Evolutionary conservation across 2,797 vertebrate species (phyloP).

Genomic region (Sorex maritimensis): DNA sequence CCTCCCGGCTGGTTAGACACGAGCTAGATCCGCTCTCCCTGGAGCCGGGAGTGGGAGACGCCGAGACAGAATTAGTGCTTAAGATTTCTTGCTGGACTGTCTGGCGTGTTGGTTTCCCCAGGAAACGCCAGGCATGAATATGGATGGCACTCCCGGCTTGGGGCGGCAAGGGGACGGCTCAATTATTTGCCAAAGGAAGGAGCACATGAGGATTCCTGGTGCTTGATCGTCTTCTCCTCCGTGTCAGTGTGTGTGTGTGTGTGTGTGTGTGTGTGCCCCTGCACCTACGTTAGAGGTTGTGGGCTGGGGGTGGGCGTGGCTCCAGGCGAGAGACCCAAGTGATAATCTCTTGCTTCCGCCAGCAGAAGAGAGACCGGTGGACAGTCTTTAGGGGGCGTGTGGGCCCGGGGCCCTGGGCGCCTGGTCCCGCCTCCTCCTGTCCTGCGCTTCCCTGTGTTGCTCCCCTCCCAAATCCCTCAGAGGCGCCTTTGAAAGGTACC

Average conservation of each 20-base stretch:
- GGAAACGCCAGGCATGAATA: constrained; percentile 83
- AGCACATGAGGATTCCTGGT: constrained; percentile 63
- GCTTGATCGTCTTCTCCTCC: constrained; percentile 75
- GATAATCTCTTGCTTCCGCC: too few relatives aligned
- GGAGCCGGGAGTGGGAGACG: background rate
- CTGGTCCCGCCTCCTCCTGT: too few relatives aligned
- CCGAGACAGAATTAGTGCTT: constrained; percentile 69
- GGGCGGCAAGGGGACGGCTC: constrained; percentile 82
- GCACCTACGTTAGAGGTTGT: too few relatives aligned
- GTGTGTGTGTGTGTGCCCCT: background rate
- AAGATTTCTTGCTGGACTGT: constrained; percentile 73
- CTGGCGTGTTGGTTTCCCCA: constrained; percentile 81
- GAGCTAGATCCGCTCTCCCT: constrained; percentile 35
- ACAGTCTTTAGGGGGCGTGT: background rate
- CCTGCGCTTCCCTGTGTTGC: too few relatives aligned
- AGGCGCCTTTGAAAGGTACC: constrained; percentile 24
- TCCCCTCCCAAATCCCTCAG: background rate
- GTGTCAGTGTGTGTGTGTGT: background rate
- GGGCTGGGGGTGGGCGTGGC: too few relatives aligned
- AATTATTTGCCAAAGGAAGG: constrained; percentile 63
- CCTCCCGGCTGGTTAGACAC: constrained; percentile 51
- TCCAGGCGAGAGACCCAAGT: too few relatives aligned
- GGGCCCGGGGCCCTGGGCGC: background rate
- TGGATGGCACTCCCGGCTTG: constrained; percentile 82
- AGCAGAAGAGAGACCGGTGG: too few relatives aligned